Percentiles rank a stretch among this genome's conserved stretches.
These are phyloP conservation scores for Habrosyne pyritoides DNA, from an alignment of 2,888 invertebrate genomes.

Conservation along the genomic window DNA sequence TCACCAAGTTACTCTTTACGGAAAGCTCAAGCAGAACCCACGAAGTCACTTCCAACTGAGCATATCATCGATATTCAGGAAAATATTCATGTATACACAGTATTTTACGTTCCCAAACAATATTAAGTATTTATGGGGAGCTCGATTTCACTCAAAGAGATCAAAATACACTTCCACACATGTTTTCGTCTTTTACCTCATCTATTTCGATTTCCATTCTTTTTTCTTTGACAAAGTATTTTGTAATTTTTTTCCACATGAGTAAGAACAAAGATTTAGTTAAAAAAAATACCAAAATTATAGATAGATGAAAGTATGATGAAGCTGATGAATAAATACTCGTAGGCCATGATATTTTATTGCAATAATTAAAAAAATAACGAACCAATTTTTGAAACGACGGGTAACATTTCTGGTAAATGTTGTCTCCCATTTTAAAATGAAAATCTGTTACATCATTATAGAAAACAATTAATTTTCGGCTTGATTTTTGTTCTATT, in stretches of 20 bases:
- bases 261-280: neutral
- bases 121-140: too few relatives aligned
- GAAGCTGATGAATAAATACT: slow-evolving; percentile 15
- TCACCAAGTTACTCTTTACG: too few relatives aligned
- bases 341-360: neutral
- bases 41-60: too few relatives aligned
- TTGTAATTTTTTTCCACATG: neutral
- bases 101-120: too few relatives aligned
- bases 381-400: slow-evolving; percentile 33
- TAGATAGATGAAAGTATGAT: neutral
- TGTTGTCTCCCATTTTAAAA: slow-evolving; percentile 34
- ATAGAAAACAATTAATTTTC: neutral
- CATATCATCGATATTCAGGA: too few relatives aligned
- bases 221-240: neutral
- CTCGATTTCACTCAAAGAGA: too few relatives aligned
- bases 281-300: neutral
- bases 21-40: too few relatives aligned
- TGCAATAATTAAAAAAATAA: slow-evolving; percentile 6
- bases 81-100: too few relatives aligned
- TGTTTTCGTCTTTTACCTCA: neutral
- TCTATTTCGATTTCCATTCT: neutral
- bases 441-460: slow-evolving; percentile 11
- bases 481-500: neutral
- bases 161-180: too few relatives aligned
- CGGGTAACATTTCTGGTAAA: slow-evolving; percentile 35